phyloP scores from a whole-genome alignment of 1,140 invertebrate species.

The Zaprionus taronus region DNA sequence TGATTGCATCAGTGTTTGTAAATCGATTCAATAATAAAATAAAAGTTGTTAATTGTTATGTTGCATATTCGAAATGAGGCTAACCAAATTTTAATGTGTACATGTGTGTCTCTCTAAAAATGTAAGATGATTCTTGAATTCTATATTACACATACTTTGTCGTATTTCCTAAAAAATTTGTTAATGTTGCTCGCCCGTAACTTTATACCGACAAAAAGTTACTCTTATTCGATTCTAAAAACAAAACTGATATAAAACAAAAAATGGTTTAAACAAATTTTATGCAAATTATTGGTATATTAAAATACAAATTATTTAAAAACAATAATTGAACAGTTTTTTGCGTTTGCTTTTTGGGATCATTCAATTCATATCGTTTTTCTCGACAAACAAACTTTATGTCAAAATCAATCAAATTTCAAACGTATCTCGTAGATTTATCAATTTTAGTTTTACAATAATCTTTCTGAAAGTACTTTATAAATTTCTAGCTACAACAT shows the following conservation, averaged over 20 bases:
- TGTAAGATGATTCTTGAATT: slow-evolving; percentile 60
- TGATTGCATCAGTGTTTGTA: slow-evolving; percentile 29
- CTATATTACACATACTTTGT: slow-evolving; percentile 60
- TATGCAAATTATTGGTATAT: slow-evolving; percentile 52
- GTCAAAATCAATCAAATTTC: neutral
- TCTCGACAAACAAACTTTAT: neutral
- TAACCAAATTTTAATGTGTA: slow-evolving; percentile 52
- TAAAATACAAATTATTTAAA: slow-evolving; percentile 39
- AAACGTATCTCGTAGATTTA: neutral
- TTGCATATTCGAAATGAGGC: slow-evolving; percentile 65
- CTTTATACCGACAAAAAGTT: slow-evolving; percentile 54
- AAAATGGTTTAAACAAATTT: slow-evolving; percentile 43
- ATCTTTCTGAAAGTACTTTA: neutral
- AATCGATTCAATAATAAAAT: slow-evolving; percentile 28
- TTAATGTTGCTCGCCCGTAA: slow-evolving; percentile 69
- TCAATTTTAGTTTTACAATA: neutral
- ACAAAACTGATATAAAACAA: slow-evolving; percentile 29
- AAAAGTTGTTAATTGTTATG: slow-evolving; percentile 73
- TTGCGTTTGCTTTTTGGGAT: neutral
- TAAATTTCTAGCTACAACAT: neutral
- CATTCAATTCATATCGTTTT: neutral
- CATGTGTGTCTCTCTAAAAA: slow-evolving; percentile 28
- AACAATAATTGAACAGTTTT: slow-evolving; percentile 5
- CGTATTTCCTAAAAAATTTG: slow-evolving; percentile 75
- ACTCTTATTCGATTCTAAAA: slow-evolving; percentile 57